Percentiles rank a stretch among this genome's conserved stretches.
Evolutionary conservation across 2,113 vertebrate species (phyloP).

Genomic region (Micromys minutus): DNA sequence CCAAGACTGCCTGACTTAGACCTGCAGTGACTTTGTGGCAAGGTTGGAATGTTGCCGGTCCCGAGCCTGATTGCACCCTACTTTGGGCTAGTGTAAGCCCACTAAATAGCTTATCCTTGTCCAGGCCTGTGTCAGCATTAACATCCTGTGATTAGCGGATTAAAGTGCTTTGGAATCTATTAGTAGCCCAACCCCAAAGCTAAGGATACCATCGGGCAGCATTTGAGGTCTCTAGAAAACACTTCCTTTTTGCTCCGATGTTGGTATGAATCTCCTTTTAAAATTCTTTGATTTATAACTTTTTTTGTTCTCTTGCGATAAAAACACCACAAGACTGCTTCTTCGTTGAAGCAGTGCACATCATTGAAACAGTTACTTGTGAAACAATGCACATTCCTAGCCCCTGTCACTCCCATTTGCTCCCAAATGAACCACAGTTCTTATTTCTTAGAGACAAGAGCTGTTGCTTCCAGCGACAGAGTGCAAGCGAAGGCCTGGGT

Average conservation of each 20-base stretch:
- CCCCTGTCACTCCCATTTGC: not conserved
- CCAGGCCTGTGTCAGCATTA: not conserved
- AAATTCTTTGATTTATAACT: not conserved
- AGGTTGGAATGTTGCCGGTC: not conserved
- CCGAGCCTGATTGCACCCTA: not conserved
- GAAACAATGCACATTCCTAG: not conserved
- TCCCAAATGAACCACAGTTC: not conserved
- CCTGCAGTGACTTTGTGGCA: not conserved
- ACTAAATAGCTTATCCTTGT: not conserved
- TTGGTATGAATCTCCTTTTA: not conserved
- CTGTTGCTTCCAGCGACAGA: not conserved
- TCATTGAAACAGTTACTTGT: too few species aligned
- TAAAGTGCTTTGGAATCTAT: not conserved
- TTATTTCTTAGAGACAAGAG: not conserved
- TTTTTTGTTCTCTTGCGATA: not conserved
- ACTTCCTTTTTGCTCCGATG: not conserved
- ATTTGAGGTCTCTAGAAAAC: not conserved
- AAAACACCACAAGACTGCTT: not conserved
- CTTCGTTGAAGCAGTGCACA: not conserved
- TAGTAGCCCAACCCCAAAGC: not conserved
- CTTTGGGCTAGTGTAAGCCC: not conserved
- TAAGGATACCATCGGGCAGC: not conserved
- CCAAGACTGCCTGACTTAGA: not conserved
- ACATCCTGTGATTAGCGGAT: not conserved
- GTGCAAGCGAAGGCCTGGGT: accelerated